phyloP scores from a whole-genome alignment of 2,797 vertebrate species.

The Dendrocincla tyrannina region DNA sequence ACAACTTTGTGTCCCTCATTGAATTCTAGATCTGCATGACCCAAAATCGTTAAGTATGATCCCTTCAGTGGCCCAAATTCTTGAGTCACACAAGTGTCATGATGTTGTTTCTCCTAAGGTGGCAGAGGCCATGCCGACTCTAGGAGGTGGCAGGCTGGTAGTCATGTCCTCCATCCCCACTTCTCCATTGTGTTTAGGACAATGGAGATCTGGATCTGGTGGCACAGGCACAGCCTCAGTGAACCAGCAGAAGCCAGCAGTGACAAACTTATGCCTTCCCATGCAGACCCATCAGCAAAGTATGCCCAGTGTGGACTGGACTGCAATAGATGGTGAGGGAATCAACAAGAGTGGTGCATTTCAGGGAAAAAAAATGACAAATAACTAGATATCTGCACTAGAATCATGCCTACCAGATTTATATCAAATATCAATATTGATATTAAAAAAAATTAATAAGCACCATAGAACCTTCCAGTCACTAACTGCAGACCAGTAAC shows the following conservation, averaged over 20 bases:
- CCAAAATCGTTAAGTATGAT: neutral
- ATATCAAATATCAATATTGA: neutral
- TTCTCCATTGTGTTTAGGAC: neutral
- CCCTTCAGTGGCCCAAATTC: neutral
- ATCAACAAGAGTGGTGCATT: neutral
- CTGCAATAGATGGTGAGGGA: neutral
- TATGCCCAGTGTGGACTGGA: neutral
- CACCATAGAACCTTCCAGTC: neutral
- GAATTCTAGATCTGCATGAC: neutral
- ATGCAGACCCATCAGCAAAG: neutral
- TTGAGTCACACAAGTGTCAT: rapidly evolving
- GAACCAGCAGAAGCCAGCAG: neutral
- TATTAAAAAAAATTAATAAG: neutral
- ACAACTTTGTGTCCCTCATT: neutral
- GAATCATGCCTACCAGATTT: neutral
- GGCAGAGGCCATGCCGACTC: neutral
- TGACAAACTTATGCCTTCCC: neutral
- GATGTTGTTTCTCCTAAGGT: neutral
- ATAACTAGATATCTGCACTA: neutral
- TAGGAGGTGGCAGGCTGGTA: neutral
- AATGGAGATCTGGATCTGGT: neutral
- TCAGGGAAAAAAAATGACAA: neutral
- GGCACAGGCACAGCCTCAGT: neutral
- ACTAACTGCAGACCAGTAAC: neutral
- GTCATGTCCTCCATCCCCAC: rapidly evolving